Evolutionary conservation across 64 coral and sea anemone species (phyloP), one percentile per base, ranked within the genome.

Genomic region (Trachythela sp.): DNA sequence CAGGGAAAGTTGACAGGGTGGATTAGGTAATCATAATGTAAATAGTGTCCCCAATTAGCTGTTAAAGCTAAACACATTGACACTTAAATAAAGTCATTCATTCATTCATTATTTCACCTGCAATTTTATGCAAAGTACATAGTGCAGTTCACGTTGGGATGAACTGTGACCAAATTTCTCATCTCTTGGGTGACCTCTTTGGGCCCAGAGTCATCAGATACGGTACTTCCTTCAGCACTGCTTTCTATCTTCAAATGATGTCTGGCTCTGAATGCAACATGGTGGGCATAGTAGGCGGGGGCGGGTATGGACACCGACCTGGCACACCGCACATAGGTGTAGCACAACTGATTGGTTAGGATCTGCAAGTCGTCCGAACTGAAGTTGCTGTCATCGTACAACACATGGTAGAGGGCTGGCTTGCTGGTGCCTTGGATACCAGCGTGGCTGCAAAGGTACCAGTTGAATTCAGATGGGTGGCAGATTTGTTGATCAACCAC

Each of bases 381-480:
- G 75, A 80, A 80, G 33, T 39, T 80, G 30, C 75, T 80, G 34
- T 80, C 75, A 36, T 80, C 75, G 38, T 80, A 80, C 31, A 80
- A 29, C 0, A 80, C 75, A 36, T 80, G 75, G 75, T 80, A 80
- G 26, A 37, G 33, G 13, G 75, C 26, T 34, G 75, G 75, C 34
- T 80, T 80, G 33, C 75, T 80, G 27, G 75, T 64, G 24, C 56
- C 56, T 26, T 97, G 95, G 52, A 97, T 97, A 7, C 95, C 93
- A 22, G 90, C 90, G 59, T 94, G 95, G 80, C 92, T 97, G 41
- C 93, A 94, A 1, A 97, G 88, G 35, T 92, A 94, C 51, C 92
- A 94, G 86, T 97, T 90, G n/a, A 94, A 94, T 80, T 97, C 93
- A 26, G 83, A 85, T 42, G 95, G 95, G 43, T 97, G 95, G 0